Evolutionary conservation across 2,113 vertebrate genomes (phyloP), one percentile per base, ranked within the genome.

Genomic region (Aleadryas rufinucha): DNA sequence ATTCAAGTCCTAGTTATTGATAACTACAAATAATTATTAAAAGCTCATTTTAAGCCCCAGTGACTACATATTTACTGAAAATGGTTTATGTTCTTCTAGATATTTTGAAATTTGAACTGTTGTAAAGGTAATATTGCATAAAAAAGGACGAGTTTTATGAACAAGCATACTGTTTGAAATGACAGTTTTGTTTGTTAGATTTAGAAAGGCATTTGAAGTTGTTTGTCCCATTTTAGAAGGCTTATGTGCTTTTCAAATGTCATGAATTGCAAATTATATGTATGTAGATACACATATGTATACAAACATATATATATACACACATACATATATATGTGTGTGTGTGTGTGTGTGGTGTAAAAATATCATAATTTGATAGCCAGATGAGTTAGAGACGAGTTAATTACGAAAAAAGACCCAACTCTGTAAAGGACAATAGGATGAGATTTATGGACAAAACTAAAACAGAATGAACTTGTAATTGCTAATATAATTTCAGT

Each of bases 251-350:
- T 89, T 71, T 22, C n/a, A 68, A 50, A 49, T 6, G 41, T 71
- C 8, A 61, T 44, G 19, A 47, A 52, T 44, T 86, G 13, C 19
- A 44, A 76, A 79, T 71, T 31, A 9, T 59, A 5, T 31, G 17
- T 18, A 24, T 6, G 16, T 33, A 21, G 11, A 10, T 27, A 12
- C 10, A 44, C 10, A 10, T 8, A 31, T 21, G 5, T 19, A 7
- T 39, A 33, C 9, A 83, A 41, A 50, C 2, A 2, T 9, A 3
- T 11, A 47, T 47, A 31, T 26, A 16, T 14, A 14, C 8, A 16
- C 6, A 15, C 1, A 31, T 2, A 70, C 7, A 11, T 56, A 2
- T 66, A 4, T 35, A 16, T 19, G 8, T 22, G 10, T 10, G 12
- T 3, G 13, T 22, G 16, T 31, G 19, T 53, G 4, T 47, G 7